Evolutionary conservation across 35 echinoderm and acorn worm genomes (phyloP).

Genomic region (Hemicentrotus pulcherrimus): DNA sequence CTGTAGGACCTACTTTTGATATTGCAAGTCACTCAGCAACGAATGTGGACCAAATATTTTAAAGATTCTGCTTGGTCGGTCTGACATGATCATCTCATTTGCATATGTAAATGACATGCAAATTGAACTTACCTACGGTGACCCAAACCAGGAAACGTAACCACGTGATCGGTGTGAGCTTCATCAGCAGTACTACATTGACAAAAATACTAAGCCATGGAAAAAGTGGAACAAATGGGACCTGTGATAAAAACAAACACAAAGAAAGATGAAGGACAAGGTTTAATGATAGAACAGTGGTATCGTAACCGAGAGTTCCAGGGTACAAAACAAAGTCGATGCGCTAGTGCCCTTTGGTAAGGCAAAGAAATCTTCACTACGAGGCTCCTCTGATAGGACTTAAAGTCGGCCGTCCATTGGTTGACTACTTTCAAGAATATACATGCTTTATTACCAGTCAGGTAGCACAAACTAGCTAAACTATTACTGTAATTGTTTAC

Average conservation of each 20-base stretch:
- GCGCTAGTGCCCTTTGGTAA: too few relatives aligned
- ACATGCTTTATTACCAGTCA: too few relatives aligned
- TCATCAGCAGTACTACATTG: slow-evolving; percentile 41
- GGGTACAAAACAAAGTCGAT: neutral
- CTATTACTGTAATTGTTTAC: too few relatives aligned
- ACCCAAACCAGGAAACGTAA: slow-evolving; percentile 67
- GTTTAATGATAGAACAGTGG: too few relatives aligned
- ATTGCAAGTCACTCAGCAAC: neutral
- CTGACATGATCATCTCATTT: neutral
- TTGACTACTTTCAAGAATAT: too few relatives aligned
- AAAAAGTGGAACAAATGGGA: slow-evolving; percentile 41
- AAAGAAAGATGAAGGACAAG: neutral
- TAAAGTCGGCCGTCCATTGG: too few relatives aligned
- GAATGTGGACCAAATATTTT: neutral
- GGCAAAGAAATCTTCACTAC: too few relatives aligned
- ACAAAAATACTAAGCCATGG: slow-evolving; percentile 54
- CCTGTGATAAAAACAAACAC: neutral
- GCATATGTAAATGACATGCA: neutral
- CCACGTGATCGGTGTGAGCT: slow-evolving; percentile 48
- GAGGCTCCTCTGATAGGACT: too few relatives aligned
- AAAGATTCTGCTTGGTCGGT: neutral
- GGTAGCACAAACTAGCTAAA: too few relatives aligned
- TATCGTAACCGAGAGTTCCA: neutral
- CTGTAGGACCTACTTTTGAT: too few relatives aligned
- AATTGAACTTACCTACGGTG: slow-evolving; percentile 53